Evolutionary conservation across 2,888 invertebrate genomes (phyloP).

Genomic region (Notocelia uddmanniana): DNA sequence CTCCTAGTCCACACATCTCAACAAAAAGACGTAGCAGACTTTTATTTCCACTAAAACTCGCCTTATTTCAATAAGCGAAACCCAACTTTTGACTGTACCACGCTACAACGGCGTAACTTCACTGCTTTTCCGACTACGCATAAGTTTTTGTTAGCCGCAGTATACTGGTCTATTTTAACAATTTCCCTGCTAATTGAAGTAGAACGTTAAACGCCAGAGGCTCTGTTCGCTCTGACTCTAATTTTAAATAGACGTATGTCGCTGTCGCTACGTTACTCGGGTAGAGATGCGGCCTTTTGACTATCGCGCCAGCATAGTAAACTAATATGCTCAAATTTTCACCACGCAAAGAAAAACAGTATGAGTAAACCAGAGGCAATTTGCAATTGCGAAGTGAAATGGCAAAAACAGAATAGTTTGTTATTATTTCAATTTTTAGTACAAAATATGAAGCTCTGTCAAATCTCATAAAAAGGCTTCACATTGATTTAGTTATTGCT

Average conservation of each 20-base stretch:
- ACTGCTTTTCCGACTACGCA: too few species aligned
- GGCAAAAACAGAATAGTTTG: neutral
- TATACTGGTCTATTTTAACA: neutral
- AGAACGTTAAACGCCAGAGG: neutral
- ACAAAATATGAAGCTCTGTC: neutral
- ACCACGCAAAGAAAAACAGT: slow-evolving; percentile 7
- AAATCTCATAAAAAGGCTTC: too few species aligned
- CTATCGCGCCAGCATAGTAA: neutral
- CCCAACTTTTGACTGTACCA: too few species aligned
- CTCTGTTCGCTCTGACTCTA: neutral
- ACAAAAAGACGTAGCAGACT: too few species aligned
- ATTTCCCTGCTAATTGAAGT: neutral
- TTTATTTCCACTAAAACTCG: too few species aligned
- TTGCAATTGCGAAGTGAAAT: neutral
- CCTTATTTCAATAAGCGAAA: too few species aligned
- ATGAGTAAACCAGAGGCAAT: slow-evolving; percentile 16
- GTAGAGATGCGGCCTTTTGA: neutral
- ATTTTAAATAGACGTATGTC: neutral
- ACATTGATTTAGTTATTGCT: too few species aligned
- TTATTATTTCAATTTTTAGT: neutral
- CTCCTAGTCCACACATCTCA: too few species aligned
- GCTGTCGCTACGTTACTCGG: neutral
- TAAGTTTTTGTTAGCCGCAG: neutral
- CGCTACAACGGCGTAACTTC: too few species aligned
- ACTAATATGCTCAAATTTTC: slow-evolving; percentile 1